Base-by-base conservation (phyloP, 2,797 vertebrate genomes). In the Sphaeramia orbicularis region DNA sequence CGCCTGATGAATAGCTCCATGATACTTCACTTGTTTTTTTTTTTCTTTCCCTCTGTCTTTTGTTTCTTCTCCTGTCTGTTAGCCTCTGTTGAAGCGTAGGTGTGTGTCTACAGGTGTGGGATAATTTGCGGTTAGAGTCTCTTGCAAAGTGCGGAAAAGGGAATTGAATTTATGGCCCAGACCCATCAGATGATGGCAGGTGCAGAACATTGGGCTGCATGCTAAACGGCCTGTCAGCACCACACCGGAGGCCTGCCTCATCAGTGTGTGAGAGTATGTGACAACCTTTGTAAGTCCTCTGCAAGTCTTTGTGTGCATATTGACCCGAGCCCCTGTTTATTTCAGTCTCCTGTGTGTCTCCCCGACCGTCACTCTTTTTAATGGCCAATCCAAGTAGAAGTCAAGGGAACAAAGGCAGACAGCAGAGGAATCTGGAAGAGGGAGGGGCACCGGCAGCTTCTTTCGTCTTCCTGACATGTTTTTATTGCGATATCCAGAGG, bases 151-250 rank as follows among this genome's bases (percentile, higher is more conserved):
- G 38, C 18, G 38, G 58, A 71, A 63, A 57, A 59, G 42, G 53
- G 63, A 67, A 71, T 58, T 77, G 42, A 63, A 77, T 77, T 63
- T 58, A 67, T 63, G 42, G 30, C 41, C 47, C 58, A 49, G 41
- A 42, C 53, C 45, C 47, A 63, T 75, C 53, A 45, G 58, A 56
- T 63, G 44, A 68, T 13, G 8, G 41, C 78, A 80, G 64, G 35
- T 60, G 72, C 62, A 51, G 66, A 76, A 58, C 58, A 61, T 60
- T 76, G 49, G 37, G 56, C 65, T 74, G 57, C 48, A 66, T 70
- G 44, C 58, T 74, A 63, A 75, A 66, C 55, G n/a, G 21, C 52
- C 63, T 70, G 69, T 78, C 65, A 76, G 48, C 45, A 45, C 35
- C 38, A 45, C 42, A 53, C 64, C 36, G 15, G 67, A 70, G 36